Conservation (phyloP, 2,797 vertebrate genomes). For the Diplodus sargus region DNA sequence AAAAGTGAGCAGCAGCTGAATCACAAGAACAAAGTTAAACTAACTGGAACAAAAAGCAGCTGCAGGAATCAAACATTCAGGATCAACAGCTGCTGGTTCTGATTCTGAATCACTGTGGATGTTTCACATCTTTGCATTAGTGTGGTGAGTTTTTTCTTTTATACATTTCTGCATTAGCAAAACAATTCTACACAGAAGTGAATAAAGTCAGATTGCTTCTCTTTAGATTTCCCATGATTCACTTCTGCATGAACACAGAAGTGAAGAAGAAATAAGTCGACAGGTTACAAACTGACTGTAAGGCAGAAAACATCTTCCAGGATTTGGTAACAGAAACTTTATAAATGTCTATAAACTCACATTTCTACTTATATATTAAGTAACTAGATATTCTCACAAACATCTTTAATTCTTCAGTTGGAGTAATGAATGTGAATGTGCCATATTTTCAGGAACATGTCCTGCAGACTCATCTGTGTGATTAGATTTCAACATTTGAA, state of each 20-base stretch:
- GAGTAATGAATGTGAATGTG: not conserved
- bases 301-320: too few relatives aligned
- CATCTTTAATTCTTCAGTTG: not conserved
- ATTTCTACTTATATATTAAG: not conserved
- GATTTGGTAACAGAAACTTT: not conserved
- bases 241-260: too few relatives aligned
- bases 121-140: too few relatives aligned
- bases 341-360: not conserved
- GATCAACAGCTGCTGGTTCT: not conserved
- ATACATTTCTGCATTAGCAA: too few relatives aligned
- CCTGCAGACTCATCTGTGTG: conserved; percentile 8
- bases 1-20: not conserved
- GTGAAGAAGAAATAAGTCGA: not conserved
- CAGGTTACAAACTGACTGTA: too few relatives aligned
- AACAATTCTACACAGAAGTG: too few relatives aligned
- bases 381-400: not conserved
- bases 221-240: not conserved
- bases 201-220: not conserved
- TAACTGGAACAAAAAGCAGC: conserved; percentile 4
- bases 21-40: not conserved
- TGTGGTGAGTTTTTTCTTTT: too few relatives aligned
- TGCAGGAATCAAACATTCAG: not conserved
- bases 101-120: not conserved
- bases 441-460: not conserved
- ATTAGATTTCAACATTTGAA: conserved; percentile 1